Percentiles rank a stretch among this genome's conserved stretches.
Evolutionary conservation across 2,888 invertebrate genomes (phyloP).

Genomic region (Brachyptera putata): DNA sequence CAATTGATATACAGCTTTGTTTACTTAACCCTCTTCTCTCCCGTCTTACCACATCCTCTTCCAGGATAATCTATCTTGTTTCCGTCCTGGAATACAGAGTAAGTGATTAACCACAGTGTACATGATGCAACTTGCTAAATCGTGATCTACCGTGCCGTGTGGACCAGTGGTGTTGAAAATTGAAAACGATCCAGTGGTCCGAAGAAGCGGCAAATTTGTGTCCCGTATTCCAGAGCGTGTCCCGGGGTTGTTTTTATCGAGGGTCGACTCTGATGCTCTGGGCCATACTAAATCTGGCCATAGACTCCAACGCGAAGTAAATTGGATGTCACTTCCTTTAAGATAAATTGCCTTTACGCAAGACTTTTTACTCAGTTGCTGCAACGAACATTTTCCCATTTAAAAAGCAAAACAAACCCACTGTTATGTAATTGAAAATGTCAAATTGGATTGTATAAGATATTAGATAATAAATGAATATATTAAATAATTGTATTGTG

Average conservation of each 20-base stretch:
- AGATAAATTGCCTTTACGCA: constrained; percentile 14
- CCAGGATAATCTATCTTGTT: too few species aligned
- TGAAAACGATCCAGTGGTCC: constrained; percentile 23
- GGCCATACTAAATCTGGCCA: background rate
- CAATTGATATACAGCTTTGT: too few species aligned
- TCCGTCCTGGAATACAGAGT: too few species aligned
- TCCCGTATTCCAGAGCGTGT: background rate
- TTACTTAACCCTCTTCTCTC: too few species aligned
- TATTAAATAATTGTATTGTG: too few species aligned
- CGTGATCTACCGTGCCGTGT: too few species aligned
- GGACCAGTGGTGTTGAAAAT: constrained; percentile 25
- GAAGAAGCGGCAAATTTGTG: constrained; percentile 25
- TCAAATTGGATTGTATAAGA: constrained; percentile 1
- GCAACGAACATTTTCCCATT: background rate
- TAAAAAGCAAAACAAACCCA: constrained; percentile 3
- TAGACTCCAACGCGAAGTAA: constrained; percentile 16
- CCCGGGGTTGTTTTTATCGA: too few species aligned
- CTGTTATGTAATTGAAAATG: constrained; percentile 21
- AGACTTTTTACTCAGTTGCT: background rate
- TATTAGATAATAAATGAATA: constrained; percentile 4
- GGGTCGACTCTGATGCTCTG: background rate
- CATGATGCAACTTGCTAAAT: too few species aligned
- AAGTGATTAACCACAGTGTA: too few species aligned
- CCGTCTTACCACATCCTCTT: too few species aligned
- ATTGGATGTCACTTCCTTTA: constrained; percentile 22